Percentiles rank a stretch among this genome's conserved stretches.
Conservation (phyloP, 1,140 invertebrate species). For the Heliconius congener region DNA sequence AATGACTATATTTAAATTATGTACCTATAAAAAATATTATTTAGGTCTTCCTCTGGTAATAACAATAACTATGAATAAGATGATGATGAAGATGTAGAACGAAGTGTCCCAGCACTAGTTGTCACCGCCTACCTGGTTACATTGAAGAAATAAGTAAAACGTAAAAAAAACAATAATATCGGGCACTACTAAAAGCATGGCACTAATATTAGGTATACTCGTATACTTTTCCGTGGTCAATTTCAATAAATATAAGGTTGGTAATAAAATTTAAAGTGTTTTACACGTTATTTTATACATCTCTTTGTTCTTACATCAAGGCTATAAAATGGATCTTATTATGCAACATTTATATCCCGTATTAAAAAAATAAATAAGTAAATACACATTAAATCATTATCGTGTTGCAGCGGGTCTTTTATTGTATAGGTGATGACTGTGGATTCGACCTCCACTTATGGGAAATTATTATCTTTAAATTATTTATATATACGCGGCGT, state of each 20-base stretch:
- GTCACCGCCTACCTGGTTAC: neutral
- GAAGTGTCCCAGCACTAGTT: neutral
- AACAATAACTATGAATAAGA: neutral
- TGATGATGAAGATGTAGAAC: neutral
- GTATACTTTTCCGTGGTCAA: neutral
- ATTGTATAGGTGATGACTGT: neutral
- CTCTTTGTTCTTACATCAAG: constrained; percentile 7
- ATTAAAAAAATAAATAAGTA: neutral
- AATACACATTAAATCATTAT: neutral
- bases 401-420: neutral
- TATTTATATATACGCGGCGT: neutral
- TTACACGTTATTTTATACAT: neutral
- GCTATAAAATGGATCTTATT: neutral
- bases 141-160: too few relatives aligned
- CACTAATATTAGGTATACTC: neutral
- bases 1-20: too few relatives aligned
- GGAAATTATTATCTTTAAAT: neutral
- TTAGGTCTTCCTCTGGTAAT: neutral
- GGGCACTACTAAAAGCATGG: neutral
- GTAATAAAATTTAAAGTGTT: constrained; percentile 9
- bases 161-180: too few relatives aligned
- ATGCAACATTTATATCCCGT: neutral
- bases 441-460: too few relatives aligned
- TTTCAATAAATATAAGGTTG: constrained; percentile 5
- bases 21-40: too few relatives aligned